Base-by-base conservation (phyloP, 2,888 invertebrate genomes). In the Drosophila rellima region DNA sequence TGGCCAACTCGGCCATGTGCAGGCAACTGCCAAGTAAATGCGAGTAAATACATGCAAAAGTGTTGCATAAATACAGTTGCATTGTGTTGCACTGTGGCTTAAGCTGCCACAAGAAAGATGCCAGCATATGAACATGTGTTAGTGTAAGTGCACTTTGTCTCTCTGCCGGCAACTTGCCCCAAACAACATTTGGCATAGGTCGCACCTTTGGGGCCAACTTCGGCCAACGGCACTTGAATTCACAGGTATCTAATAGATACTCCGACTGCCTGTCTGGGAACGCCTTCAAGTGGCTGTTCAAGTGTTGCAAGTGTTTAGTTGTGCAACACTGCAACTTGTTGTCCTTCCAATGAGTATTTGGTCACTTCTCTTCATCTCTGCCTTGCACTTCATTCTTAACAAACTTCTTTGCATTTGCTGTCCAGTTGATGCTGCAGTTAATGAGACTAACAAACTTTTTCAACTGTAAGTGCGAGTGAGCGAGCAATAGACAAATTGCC, bases 211-310 rank as follows among this genome's bases (percentile, higher is more conserved):
- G 61, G 65, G 65, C 60, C 67, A 48, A 33, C 33, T 63, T 37
- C 15, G 66, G 67, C 63, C 70, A 69, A 67, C 62, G 57, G 60
- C 63, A 64, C 65, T 85, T 76, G 59, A 62, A 77, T 39, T 37
- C 15, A 62, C 55, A 65, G 42, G 55, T 64, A 52, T 64, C 62
- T 40, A 39, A 51, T 59, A 66, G 77, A 60, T 76, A 52, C 31
- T 69, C 51, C 15, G 26, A 26, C n/a, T n/a, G n/a, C n/a, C 35
- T 33, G 33, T 3, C 44, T 44, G 37, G 0, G n/a, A 31, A 7
- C 33, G n/a, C 29, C 20, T 55, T 39, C 15, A 39, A 74, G 66
- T 66, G 70, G 10, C 40, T 51, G 31, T 40, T 56, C 31, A 17
- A 55, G 31, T 55, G 42, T 10, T 23, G 51, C 33, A 52, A 62